Evolutionary conservation across 2,888 invertebrate genomes (phyloP).

Genomic region (Apeira syringaria): DNA sequence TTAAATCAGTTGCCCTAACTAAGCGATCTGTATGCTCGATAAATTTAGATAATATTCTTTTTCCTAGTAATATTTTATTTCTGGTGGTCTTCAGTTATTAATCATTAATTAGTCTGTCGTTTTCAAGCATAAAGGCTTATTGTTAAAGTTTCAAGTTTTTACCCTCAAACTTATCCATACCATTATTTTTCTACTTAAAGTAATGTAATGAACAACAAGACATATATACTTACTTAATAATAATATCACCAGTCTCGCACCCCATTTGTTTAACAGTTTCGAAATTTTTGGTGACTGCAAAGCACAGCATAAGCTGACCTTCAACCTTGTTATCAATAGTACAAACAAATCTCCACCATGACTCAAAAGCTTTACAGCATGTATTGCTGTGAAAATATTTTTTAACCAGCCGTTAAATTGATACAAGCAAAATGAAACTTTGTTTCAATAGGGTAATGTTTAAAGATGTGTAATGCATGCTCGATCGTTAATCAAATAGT

Average conservation of each 20-base stretch:
- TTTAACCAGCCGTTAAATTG: neutral
- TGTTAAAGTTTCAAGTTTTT: too few relatives aligned
- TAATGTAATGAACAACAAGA: too few relatives aligned
- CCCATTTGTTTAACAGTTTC: conserved; percentile 15
- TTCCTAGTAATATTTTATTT: too few relatives aligned
- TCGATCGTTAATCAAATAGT: conserved; percentile 31
- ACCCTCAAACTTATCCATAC: too few relatives aligned
- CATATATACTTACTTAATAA: conserved; percentile 14
- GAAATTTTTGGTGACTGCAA: conserved; percentile 20
- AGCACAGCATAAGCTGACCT: conserved; percentile 21
- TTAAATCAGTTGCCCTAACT: too few relatives aligned
- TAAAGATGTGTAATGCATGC: neutral
- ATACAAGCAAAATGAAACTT: neutral
- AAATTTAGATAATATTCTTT: too few relatives aligned
- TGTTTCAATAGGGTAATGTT: neutral
- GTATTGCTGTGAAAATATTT: conserved; percentile 1
- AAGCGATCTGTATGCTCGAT: too few relatives aligned
- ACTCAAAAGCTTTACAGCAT: neutral
- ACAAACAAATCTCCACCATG: conserved; percentile 19
- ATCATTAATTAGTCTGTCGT: too few relatives aligned
- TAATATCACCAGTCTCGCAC: conserved; percentile 14
- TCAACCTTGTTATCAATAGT: conserved; percentile 11
- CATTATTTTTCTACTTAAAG: too few relatives aligned
- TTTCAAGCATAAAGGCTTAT: too few relatives aligned
- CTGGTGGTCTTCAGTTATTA: too few relatives aligned